A percentile compares a stretch with the other conserved stretches of the same genome.
phyloP scores from a whole-genome alignment of 2,888 invertebrate species.

The Zhuqinia jingwanae region DNA sequence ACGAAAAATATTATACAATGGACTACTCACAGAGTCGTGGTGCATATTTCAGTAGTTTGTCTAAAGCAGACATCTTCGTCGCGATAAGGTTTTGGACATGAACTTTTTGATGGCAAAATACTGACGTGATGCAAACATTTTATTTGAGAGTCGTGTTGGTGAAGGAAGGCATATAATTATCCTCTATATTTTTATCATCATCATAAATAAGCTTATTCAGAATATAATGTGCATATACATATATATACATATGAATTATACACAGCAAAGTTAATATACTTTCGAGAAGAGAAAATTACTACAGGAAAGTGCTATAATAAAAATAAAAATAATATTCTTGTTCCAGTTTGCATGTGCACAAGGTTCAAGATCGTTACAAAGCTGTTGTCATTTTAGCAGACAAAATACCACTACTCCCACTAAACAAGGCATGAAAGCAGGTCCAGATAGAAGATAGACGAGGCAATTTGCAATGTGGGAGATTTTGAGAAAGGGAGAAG shows the following conservation, averaged over 20 bases:
- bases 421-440: background rate
- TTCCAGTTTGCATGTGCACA: conserved; percentile 40
- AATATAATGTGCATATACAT: no score
- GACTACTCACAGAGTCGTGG: background rate
- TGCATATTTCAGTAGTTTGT: conserved; percentile 27
- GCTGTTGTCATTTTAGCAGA: conserved; percentile 53
- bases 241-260: background rate
- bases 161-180: background rate
- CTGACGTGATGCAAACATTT: conserved; percentile 36
- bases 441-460: background rate
- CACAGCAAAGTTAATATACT: background rate
- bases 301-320: no score
- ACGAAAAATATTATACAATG: background rate
- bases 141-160: background rate
- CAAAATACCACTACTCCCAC: conserved; percentile 12
- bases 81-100: conserved; percentile 19
- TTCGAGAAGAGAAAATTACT: no score
- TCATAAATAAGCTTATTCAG: background rate
- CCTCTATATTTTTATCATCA: background rate
- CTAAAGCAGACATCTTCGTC: conserved; percentile 9
- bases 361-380: conserved; percentile 56
- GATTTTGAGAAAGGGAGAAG: conserved; percentile 25
- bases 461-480: conserved; percentile 33
- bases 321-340: conserved; percentile 29
- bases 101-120: conserved; percentile 5